These are phyloP conservation scores for Myzus persicae DNA, from an alignment of 1,140 invertebrate species.

Conservation along the genomic window DNA sequence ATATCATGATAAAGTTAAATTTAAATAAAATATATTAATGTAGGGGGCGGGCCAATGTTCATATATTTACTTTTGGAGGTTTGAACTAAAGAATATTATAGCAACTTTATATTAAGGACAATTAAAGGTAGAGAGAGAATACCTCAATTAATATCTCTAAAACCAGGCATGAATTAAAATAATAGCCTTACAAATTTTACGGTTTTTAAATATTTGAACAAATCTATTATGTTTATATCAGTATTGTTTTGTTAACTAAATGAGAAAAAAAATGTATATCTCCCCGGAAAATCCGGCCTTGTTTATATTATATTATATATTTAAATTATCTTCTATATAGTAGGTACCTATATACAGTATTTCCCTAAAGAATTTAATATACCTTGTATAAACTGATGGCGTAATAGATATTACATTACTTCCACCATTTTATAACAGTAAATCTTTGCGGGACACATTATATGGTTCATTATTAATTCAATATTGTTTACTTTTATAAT, in stretches of 20 bases:
- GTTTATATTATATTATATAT: not conserved
- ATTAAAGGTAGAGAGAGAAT: not conserved
- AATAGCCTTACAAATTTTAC: not conserved
- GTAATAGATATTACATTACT: not conserved
- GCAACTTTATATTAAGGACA: not conserved
- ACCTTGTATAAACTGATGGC: not conserved
- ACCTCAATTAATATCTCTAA: not conserved
- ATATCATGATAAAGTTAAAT: not conserved
- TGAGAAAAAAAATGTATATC: not conserved
- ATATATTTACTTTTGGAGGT: not conserved
- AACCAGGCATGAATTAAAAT: not conserved
- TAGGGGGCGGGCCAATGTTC: not conserved
- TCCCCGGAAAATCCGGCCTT: not conserved
- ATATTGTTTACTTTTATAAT: not conserved
- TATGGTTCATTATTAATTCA: slow-evolving; percentile 5
- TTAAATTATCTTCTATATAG: not conserved
- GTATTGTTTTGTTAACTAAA: not conserved
- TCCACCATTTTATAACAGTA: not conserved
- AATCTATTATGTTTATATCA: not conserved
- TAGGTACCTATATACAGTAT: not conserved
- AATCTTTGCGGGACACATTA: not conserved
- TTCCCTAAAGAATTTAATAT: not conserved
- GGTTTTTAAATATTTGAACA: not conserved
- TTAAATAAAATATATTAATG: not conserved
- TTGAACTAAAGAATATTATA: not conserved